A percentile compares a stretch with the other conserved stretches of the same genome.
Evolutionary conservation across 2,113 vertebrate species (phyloP).

Genomic region (Nicator chloris): DNA sequence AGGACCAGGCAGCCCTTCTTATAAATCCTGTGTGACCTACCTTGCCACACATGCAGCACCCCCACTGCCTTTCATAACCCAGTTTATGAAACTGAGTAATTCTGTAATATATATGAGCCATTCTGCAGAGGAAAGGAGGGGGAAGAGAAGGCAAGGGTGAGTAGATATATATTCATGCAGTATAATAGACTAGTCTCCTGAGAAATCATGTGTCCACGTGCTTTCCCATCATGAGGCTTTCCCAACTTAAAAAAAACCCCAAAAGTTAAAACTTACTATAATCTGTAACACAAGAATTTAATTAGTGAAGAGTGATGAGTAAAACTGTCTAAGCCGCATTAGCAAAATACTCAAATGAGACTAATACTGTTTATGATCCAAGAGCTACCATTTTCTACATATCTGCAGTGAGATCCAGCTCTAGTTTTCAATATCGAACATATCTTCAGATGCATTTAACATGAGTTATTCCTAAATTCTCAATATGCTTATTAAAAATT

Average conservation of each 20-base stretch:
- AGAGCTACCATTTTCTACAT: neutral
- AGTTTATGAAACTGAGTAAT: slow-evolving; percentile 48
- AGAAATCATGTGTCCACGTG: slow-evolving; percentile 6
- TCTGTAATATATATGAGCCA: slow-evolving; percentile 40
- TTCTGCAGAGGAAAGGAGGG: slow-evolving; percentile 29
- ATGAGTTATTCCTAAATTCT: neutral
- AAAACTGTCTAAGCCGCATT: slow-evolving; percentile 16
- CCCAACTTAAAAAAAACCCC: slow-evolving; percentile 22
- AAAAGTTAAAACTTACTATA: slow-evolving; percentile 26
- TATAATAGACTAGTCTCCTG: slow-evolving; percentile 23
- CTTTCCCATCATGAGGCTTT: slow-evolving; percentile 22
- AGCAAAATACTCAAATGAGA: slow-evolving; percentile 47
- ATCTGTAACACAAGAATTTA: slow-evolving; percentile 67
- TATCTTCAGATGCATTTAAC: neutral
- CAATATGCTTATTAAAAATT: neutral
- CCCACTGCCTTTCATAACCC: slow-evolving; percentile 12
- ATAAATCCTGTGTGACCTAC: slow-evolving; percentile 30
- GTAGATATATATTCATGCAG: slow-evolving; percentile 8
- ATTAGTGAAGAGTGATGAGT: slow-evolving; percentile 61
- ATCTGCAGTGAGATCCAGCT: neutral
- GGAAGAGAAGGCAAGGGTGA: neutral
- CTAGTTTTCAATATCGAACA: neutral
- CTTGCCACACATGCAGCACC: slow-evolving; percentile 1
- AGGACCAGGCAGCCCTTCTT: neutral
- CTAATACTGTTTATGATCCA: neutral